Percentiles rank a stretch among this genome's conserved stretches.
These are phyloP conservation scores for Megalopta genalis DNA, from an alignment of 1,140 invertebrate species.

Conservation along the genomic window DNA sequence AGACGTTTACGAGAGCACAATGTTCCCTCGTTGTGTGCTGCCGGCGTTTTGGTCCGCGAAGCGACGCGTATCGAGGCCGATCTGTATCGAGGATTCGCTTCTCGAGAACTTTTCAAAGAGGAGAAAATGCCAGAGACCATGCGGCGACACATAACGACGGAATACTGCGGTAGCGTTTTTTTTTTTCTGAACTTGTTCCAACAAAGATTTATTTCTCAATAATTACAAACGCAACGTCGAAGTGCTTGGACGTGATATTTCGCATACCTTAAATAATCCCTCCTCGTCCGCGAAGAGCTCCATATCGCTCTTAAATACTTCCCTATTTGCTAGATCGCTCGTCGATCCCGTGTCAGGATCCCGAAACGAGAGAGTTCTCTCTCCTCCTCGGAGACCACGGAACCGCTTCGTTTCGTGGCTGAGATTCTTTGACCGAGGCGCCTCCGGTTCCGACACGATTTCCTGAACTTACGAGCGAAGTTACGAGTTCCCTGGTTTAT, in stretches of 20 bases:
- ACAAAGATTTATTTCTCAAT: conserved; percentile 6
- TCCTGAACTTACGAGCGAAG: no score
- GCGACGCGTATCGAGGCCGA: neutral
- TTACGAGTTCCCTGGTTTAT: conserved; percentile 19
- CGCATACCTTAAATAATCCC: neutral
- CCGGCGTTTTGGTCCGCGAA: no score
- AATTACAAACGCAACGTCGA: conserved; percentile 4
- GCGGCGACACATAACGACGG: neutral
- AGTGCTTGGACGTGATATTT: neutral
- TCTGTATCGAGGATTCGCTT: neutral
- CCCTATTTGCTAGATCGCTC: no score
- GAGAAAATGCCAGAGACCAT: neutral
- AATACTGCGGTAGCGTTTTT: neutral
- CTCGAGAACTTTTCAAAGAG: neutral
- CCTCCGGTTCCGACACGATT: neutral
- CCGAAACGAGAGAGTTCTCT: neutral
- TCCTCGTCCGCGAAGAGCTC: no score
- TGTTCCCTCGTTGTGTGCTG: neutral
- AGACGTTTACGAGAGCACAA: neutral
- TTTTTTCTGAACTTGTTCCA: conserved; percentile 1
- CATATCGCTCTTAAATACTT: no score
- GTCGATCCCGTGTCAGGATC: no score
- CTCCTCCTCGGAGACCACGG: conserved; percentile 29
- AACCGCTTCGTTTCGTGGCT: neutral
- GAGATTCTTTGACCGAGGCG: neutral